Evolutionary conservation across 2,888 invertebrate genomes (phyloP).

Genomic region (Rhopalosiphum nymphaeae): DNA sequence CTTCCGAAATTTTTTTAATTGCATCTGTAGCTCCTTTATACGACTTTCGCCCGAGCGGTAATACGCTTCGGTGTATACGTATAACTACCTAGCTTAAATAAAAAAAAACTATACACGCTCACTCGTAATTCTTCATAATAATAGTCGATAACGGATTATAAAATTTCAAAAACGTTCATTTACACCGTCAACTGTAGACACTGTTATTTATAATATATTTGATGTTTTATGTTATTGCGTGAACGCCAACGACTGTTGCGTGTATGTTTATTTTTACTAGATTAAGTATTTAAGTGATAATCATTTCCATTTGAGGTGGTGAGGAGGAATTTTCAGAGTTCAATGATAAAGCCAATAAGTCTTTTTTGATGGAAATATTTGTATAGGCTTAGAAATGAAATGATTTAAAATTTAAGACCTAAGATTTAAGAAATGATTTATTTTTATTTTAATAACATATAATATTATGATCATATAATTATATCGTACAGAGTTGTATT

Average conservation of each 20-base stretch:
- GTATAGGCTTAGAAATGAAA: neutral
- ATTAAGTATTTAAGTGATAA: no score
- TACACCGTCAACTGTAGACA: neutral
- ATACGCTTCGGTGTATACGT: neutral
- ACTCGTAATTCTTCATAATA: no score
- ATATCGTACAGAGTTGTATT: neutral
- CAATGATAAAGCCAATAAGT: no score
- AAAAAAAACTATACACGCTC: neutral
- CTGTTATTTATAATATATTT: neutral
- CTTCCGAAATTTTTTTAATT: neutral
- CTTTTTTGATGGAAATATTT: neutral
- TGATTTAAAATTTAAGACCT: neutral
- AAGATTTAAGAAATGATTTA: neutral
- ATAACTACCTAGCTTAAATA: neutral
- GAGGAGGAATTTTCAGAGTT: no score
- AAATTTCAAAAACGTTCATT: neutral
- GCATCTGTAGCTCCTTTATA: neutral
- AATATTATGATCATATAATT: neutral
- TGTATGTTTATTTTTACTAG: no score
- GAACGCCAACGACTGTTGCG: neutral
- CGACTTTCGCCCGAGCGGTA: constrained; percentile 19
- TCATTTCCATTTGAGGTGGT: no score
- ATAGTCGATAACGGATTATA: neutral
- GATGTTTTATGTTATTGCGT: neutral
- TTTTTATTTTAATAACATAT: neutral